Evolutionary conservation across 1,140 invertebrate genomes (phyloP), one percentile per base, ranked within the genome.

Genomic region (Polypedilum vanderplanki): DNA sequence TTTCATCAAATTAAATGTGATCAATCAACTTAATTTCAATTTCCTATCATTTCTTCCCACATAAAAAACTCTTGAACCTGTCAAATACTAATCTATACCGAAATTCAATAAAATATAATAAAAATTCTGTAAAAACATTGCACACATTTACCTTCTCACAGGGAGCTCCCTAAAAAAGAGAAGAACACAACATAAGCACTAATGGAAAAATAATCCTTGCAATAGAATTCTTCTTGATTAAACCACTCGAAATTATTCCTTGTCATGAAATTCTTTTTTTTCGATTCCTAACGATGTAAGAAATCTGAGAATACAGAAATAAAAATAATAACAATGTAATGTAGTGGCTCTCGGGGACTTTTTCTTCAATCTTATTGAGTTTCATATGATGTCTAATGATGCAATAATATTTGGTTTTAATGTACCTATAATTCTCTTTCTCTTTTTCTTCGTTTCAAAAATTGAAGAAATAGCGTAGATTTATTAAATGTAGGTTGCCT

Each of bases 371-470:
- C n/a, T n/a, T 12, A 57, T 12, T 57, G 46, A 57, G 46, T 57
- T n/a, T 33, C 24, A 33, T n/a, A 57, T 57, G 46, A 57, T 57
- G n/a, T 57, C 46, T 57, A 57, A 57, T 70, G 65, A 70, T 70
- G 65, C 65, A 70, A 70, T 70, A 70, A 70, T 70, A 22, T 70
- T 70, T 70, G 65, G 17, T 20, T 70, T 70, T 70, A 70, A 70
- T 70, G 65, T 70, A 18, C 65, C 15, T 18, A 70, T 70, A 70
- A 18, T 57, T 57, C n/a, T 15, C 8, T 15, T 17, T 3, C 46
- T 15, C 10, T 15, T 57, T 8, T 22, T 18, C 65, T 70, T 22
- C 46, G 9, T 33, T 33, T 33, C 24, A 33, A 33, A 33, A 33
- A 33, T 57, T 15, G 46, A 15, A 57, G 41, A 15, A 4, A 57